phyloP scores from a whole-genome alignment of 30 jellyfish, hydroid and myxozoan species.

The Aurelia aurita complex sp. Pacific region DNA sequence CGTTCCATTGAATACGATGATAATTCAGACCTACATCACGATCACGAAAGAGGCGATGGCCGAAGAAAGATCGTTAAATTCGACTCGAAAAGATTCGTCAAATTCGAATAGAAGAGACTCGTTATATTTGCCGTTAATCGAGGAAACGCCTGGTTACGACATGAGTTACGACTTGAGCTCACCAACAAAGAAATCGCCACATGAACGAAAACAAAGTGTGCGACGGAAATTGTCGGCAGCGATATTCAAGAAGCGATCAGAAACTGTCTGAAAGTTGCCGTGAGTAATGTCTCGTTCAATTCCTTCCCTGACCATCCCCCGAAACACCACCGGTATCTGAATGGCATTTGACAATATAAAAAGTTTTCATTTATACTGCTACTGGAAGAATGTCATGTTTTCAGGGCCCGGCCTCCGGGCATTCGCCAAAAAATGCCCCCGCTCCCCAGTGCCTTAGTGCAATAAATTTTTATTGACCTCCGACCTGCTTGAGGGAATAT shows the following conservation, averaged over 20 bases:
- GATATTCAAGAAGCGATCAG: conserved; percentile 70
- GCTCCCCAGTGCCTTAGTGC: too few species aligned
- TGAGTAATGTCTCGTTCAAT: too few species aligned
- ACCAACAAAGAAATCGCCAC: conserved; percentile 63
- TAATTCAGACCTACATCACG: conserved; percentile 60
- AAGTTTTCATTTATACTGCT: too few species aligned
- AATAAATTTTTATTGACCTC: too few species aligned
- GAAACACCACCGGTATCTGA: too few species aligned
- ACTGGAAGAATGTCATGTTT: too few species aligned
- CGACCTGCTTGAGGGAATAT: not conserved
- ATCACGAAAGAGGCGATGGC: conserved; percentile 36
- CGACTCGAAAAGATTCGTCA: too few species aligned
- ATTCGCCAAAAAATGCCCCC: too few species aligned
- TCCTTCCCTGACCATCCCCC: too few species aligned
- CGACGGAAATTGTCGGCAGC: conserved; percentile 89
- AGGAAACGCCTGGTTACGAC: conserved; percentile 39
- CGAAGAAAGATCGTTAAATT: conserved; percentile 13
- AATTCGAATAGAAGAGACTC: not conserved
- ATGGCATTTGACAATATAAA: too few species aligned
- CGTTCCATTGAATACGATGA: conserved; percentile 66
- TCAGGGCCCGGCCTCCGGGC: too few species aligned
- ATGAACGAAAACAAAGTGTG: conserved; percentile 77
- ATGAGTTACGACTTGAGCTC: too few species aligned
- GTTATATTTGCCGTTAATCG: conserved; percentile 44
- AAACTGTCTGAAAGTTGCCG: conserved; percentile 23